Conservation (phyloP, 2,113 vertebrate species). For the Mesitornis unicolor region DNA sequence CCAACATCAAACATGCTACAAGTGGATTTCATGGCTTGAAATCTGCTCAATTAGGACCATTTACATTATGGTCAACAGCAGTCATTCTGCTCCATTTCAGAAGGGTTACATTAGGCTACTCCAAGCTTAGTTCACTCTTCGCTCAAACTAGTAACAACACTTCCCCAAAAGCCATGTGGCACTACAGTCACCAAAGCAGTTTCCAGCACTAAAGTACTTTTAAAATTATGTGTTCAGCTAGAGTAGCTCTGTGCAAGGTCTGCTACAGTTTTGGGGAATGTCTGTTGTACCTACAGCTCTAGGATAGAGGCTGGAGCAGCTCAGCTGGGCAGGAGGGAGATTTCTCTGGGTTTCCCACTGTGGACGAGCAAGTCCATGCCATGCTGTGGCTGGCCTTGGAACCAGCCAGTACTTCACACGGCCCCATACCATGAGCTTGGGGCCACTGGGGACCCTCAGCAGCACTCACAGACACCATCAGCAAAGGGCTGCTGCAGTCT, state of each 20-base stretch:
- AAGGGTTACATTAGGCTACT: background rate
- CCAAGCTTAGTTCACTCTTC: background rate
- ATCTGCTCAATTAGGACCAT: background rate
- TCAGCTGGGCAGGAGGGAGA: background rate
- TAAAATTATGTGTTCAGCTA: background rate
- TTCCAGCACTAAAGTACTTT: background rate
- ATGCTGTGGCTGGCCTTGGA: background rate
- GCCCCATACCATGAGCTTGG: background rate
- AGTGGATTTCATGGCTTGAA: background rate
- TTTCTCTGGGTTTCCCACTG: background rate
- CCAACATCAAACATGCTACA: background rate
- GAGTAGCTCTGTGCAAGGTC: background rate
- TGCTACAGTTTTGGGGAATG: background rate
- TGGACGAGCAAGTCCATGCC: background rate
- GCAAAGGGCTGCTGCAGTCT: background rate
- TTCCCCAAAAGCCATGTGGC: background rate
- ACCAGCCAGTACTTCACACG: accelerated
- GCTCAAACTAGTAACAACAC: background rate
- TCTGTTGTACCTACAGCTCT: background rate
- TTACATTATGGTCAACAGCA: background rate
- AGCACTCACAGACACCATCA: background rate
- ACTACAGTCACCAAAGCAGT: background rate
- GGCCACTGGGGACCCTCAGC: accelerated
- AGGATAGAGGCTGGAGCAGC: background rate
- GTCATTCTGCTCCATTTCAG: background rate